phyloP scores from a whole-genome alignment of 2,888 invertebrate species.

The Troides oblongomaculatus region DNA sequence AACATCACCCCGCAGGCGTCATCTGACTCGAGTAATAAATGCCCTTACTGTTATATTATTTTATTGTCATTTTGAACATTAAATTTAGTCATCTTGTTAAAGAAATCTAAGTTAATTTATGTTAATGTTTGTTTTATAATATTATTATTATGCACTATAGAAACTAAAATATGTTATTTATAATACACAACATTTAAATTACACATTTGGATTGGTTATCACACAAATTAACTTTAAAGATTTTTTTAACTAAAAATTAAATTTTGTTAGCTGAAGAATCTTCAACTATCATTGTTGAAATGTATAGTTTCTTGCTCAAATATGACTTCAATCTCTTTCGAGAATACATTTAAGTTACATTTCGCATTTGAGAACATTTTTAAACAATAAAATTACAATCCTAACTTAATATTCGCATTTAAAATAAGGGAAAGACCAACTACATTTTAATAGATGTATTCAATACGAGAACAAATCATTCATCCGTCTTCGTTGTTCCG shows the following conservation, averaged over 20 bases:
- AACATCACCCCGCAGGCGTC: constrained; percentile 41
- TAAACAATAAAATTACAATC: background rate
- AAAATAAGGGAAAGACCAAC: constrained; percentile 5
- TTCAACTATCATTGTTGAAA: too few relatives aligned
- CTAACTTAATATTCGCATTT: background rate
- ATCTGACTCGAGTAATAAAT: constrained; percentile 32
- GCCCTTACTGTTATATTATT: constrained; percentile 34
- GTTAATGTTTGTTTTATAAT: background rate
- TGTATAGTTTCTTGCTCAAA: too few relatives aligned
- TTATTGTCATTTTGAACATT: background rate
- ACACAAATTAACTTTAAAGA: background rate
- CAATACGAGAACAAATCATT: constrained; percentile 19
- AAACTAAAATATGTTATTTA: too few relatives aligned
- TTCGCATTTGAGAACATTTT: too few relatives aligned
- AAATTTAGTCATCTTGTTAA: background rate
- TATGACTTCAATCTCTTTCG: too few relatives aligned
- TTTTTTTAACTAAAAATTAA: background rate
- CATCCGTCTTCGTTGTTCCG: constrained; percentile 21
- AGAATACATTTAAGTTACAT: too few relatives aligned
- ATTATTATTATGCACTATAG: background rate
- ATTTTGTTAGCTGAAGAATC: too few relatives aligned
- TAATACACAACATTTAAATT: too few relatives aligned
- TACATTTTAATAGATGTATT: constrained; percentile 24
- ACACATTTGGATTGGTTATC: too few relatives aligned
- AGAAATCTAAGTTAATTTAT: background rate